Conservation (phyloP, 37 sponge, comb jelly and placozoan genomes). For the Cliona cf. orientalis region DNA sequence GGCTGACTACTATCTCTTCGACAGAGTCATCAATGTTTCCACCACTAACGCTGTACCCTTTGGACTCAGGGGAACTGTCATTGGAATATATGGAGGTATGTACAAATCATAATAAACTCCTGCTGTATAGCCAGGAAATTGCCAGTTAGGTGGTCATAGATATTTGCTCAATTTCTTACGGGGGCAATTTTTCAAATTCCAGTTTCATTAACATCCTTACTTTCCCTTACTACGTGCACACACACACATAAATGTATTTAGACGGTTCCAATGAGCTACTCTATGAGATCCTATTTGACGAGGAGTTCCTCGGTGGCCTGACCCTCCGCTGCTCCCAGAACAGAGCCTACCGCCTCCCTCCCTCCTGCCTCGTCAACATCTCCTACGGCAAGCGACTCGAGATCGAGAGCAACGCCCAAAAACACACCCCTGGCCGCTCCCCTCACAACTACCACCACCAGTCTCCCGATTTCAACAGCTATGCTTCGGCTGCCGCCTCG, state of each 20-base stretch:
- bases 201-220: too few species aligned
- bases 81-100: constrained; percentile 74
- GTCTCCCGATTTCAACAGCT: too few species aligned
- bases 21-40: constrained; percentile 90
- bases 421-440: too few species aligned
- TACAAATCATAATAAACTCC: too few species aligned
- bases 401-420: background rate
- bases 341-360: constrained; percentile 75
- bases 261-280: background rate
- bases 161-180: too few species aligned
- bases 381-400: constrained; percentile 71
- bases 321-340: constrained; percentile 60
- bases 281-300: constrained; percentile 92
- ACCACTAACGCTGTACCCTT: constrained; percentile 79
- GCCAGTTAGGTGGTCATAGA: too few species aligned
- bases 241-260: too few species aligned
- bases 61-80: constrained; percentile 88
- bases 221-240: background rate
- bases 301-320: constrained; percentile 89
- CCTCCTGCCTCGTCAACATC: constrained; percentile 84
- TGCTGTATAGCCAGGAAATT: too few species aligned
- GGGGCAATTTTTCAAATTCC: too few species aligned
- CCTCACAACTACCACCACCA: too few species aligned
- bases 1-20: constrained; percentile 82
- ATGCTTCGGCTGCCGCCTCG: background rate